These are phyloP conservation scores for Sepiola atlantica DNA, from an alignment of 2,888 invertebrate species.

Conservation along the genomic window DNA sequence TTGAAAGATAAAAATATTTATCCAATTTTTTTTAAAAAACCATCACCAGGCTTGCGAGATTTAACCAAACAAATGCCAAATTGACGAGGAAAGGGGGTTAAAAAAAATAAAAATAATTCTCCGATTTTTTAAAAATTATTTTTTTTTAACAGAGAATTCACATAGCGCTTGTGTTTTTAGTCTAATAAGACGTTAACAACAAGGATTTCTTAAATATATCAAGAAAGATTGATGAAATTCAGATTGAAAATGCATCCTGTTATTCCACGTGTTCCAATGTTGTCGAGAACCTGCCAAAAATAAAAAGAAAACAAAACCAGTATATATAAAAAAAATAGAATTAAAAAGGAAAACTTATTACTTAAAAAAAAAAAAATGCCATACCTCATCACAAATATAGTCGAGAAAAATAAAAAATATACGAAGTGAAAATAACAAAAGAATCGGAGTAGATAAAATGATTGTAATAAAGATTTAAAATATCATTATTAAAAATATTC, in stretches of 20 bases:
- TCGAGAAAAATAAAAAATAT: background rate
- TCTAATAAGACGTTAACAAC: background rate
- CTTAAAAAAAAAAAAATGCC: background rate
- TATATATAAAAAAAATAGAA: background rate
- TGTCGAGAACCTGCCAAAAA: slow-evolving; percentile 32
- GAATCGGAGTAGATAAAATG: background rate
- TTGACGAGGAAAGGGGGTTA: background rate
- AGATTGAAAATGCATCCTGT: background rate
- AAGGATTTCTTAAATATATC: background rate
- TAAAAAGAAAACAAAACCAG: background rate
- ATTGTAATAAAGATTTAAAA: background rate
- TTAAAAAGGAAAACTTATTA: background rate
- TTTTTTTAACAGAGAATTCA: background rate
- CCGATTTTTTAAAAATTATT: background rate
- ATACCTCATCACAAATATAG: background rate
- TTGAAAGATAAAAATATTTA: background rate
- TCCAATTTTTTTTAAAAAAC: background rate
- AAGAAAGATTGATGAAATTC: background rate
- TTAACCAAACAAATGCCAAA: background rate
- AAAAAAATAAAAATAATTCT: background rate
- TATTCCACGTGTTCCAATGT: slow-evolving; percentile 32
- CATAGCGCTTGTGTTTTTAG: background rate
- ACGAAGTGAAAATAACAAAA: background rate
- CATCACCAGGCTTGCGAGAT: background rate
- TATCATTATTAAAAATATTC: background rate